phyloP scores from a whole-genome alignment of 2,888 invertebrate species.

The Oxycera nigricornis region DNA sequence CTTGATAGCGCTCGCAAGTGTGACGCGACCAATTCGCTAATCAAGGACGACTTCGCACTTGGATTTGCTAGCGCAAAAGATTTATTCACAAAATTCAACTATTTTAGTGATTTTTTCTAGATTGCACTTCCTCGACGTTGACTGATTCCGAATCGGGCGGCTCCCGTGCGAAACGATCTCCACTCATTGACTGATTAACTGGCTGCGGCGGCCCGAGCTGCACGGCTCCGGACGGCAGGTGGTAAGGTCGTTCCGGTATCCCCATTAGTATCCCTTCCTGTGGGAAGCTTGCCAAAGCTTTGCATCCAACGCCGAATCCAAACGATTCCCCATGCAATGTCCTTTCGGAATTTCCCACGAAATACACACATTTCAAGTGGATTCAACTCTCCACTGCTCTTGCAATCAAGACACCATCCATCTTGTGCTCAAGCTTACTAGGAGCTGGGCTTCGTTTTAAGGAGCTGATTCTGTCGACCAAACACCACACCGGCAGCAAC shows the following conservation, averaged over 20 bases:
- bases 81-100: too few relatives aligned
- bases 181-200: conserved; percentile 45
- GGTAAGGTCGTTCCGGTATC: conserved; percentile 34
- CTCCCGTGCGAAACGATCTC: conserved; percentile 43
- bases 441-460: too few relatives aligned
- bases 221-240: conserved; percentile 42
- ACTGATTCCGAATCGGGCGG: conserved; percentile 22
- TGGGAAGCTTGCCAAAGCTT: conserved; percentile 10
- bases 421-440: too few relatives aligned
- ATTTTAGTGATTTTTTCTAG: neutral
- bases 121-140: neutral
- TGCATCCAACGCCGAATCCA: conserved; percentile 21
- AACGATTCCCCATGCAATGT: too few relatives aligned
- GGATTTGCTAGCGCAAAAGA: neutral
- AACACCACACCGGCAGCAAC: too few relatives aligned
- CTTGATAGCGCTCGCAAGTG: neutral
- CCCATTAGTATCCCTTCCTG: neutral
- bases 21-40: neutral
- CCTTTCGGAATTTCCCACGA: too few relatives aligned
- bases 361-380: too few relatives aligned
- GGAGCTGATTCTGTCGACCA: too few relatives aligned
- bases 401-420: too few relatives aligned
- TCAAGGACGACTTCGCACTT: neutral
- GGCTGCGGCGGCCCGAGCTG: conserved; percentile 40
- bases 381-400: too few relatives aligned